Conservation (phyloP, 2,888 invertebrate species). For the Drosophila birchii region DNA sequence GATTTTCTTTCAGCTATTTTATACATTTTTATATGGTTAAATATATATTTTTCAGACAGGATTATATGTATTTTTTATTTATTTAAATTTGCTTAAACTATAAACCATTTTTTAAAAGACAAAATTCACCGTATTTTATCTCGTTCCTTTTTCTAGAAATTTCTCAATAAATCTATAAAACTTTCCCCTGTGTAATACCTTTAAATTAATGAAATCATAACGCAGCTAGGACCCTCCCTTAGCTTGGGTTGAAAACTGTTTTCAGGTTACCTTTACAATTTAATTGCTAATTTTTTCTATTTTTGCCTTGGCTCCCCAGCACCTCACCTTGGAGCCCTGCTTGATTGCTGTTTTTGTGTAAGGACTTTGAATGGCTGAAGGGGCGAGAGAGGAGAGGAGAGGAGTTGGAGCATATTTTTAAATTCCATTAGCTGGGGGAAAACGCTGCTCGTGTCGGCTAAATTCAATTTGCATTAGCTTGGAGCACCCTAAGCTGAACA, state of each 20-base stretch:
- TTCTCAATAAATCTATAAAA: not conserved
- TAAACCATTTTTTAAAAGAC: not conserved
- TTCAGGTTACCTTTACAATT: slow-evolving; percentile 60
- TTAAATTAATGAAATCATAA: slow-evolving; percentile 66
- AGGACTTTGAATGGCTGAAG: slow-evolving; percentile 4
- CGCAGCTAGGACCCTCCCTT: slow-evolving; percentile 39
- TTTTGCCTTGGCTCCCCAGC: slow-evolving; percentile 17
- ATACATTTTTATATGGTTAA: not conserved
- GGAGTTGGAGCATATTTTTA: slow-evolving; percentile 59
- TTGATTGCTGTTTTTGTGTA: slow-evolving; percentile 52
- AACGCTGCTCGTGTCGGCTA: slow-evolving; percentile 39
- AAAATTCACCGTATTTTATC: not conserved
- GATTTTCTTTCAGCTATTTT: not conserved
- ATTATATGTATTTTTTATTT: not conserved
- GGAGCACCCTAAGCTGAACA: slow-evolving; percentile 13
- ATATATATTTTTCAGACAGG: not conserved
- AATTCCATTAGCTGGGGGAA: slow-evolving; percentile 57
- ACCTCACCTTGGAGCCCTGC: slow-evolving; percentile 41
- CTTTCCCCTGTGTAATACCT: slow-evolving; percentile 21
- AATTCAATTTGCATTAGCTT: slow-evolving; percentile 62
- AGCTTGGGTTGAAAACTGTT: slow-evolving; percentile 43
- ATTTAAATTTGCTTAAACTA: not conserved
- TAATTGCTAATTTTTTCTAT: slow-evolving; percentile 66
- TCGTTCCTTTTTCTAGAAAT: not conserved
- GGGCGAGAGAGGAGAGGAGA: not conserved